Percentiles rank a stretch among this genome's conserved stretches.
Evolutionary conservation across 1,140 invertebrate species (phyloP).

Genomic region (Berghia stephanieae): DNA sequence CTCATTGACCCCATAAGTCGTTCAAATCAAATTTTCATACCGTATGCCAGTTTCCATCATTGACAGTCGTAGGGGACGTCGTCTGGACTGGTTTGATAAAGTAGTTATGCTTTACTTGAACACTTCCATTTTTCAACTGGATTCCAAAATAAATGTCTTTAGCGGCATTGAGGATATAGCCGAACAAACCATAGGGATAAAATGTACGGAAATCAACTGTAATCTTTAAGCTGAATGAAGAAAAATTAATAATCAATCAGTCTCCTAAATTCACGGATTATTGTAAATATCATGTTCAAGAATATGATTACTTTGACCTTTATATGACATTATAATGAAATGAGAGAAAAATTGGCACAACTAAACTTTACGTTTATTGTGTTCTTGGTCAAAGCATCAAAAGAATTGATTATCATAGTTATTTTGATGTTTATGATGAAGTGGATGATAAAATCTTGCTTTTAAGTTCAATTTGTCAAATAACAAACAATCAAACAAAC

Average conservation of each 20-base stretch:
- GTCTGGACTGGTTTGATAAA: constrained; percentile 73
- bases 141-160: constrained; percentile 80
- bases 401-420: too few relatives aligned
- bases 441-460: too few relatives aligned
- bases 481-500: too few relatives aligned
- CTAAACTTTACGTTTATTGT: too few relatives aligned
- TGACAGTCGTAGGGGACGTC: constrained; percentile 72
- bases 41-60: constrained; percentile 87
- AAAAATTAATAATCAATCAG: constrained; percentile 1
- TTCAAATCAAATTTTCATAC: constrained; percentile 58
- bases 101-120: constrained; percentile 75
- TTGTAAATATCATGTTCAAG: not conserved
- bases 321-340: not conserved
- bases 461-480: too few relatives aligned
- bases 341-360: not conserved
- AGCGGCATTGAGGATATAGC: constrained; percentile 71
- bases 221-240: constrained; percentile 72
- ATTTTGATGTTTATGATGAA: too few relatives aligned
- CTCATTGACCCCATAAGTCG: not conserved
- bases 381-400: too few relatives aligned
- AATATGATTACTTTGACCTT: not conserved
- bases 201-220: constrained; percentile 87
- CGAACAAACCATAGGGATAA: constrained; percentile 83
- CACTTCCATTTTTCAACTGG: constrained; percentile 76
- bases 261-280: not conserved